A percentile compares a stretch with the other conserved stretches of the same genome.
Evolutionary conservation across 53 echinoderm and acorn worm species (phyloP).

Genomic region (Arbacia lixula): DNA sequence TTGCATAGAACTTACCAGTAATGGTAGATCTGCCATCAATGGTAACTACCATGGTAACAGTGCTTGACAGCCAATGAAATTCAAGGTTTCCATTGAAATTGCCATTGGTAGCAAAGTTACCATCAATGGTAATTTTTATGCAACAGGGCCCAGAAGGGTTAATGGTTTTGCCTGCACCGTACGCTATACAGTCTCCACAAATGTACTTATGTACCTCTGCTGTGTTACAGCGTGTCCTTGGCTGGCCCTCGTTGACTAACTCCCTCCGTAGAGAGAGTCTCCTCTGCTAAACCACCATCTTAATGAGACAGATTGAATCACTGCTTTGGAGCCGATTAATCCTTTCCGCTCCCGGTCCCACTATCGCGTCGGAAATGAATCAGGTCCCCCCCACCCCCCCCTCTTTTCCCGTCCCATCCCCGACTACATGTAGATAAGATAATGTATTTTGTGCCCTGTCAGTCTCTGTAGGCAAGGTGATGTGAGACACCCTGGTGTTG

Average conservation of each 20-base stretch:
- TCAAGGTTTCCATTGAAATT: neutral
- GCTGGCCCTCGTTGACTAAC: neutral
- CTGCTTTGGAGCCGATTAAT: slow-evolving; percentile 31
- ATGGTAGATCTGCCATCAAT: too few relatives aligned
- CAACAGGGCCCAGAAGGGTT: too few relatives aligned
- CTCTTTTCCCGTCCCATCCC: neutral
- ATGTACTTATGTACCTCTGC: neutral
- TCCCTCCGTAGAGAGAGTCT: neutral
- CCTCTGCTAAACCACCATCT: slow-evolving; percentile 10
- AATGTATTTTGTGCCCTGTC: too few relatives aligned
- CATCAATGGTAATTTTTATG: too few relatives aligned
- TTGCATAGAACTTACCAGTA: too few relatives aligned
- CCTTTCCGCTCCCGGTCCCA: slow-evolving; percentile 46
- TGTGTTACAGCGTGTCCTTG: neutral
- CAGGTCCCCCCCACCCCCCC: slow-evolving; percentile 1
- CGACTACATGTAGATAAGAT: neutral
- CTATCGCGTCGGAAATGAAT: slow-evolving; percentile 54
- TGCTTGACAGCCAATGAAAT: too few relatives aligned
- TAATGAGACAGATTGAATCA: slow-evolving; percentile 54
- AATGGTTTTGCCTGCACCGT: too few relatives aligned
- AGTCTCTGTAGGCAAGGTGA: too few relatives aligned
- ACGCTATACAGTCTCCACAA: too few relatives aligned
- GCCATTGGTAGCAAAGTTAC: neutral
- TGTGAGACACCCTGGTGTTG: too few relatives aligned
- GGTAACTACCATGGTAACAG: too few relatives aligned